A percentile compares a stretch with the other conserved stretches of the same genome.
phyloP scores from a whole-genome alignment of 2,888 invertebrate genomes.

The Apamea anceps region DNA sequence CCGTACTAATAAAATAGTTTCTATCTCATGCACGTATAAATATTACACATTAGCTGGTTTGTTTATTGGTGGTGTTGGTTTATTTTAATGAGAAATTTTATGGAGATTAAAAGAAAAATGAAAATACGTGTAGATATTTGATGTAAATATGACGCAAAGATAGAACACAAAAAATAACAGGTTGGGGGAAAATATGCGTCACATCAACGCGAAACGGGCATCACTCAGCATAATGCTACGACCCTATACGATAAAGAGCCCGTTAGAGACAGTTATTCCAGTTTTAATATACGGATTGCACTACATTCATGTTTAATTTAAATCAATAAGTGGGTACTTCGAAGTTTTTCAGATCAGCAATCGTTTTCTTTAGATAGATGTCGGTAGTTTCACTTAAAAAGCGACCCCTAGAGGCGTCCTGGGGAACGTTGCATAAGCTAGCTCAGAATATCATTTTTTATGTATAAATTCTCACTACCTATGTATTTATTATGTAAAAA shows the following conservation, averaged over 20 bases:
- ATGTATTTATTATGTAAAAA: neutral
- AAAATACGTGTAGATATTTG: neutral
- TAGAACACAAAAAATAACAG: neutral
- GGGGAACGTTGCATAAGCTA: neutral
- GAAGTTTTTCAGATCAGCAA: too few relatives aligned
- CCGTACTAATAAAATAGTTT: conserved; percentile 78
- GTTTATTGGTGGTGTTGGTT: conserved; percentile 38
- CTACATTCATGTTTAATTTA: neutral
- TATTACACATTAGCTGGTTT: conserved; percentile 68
- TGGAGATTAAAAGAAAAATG: neutral
- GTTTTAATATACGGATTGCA: neutral
- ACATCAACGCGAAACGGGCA: neutral
- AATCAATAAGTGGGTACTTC: neutral
- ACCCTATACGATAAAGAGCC: neutral
- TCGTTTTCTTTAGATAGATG: neutral
- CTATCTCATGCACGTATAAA: conserved; percentile 71
- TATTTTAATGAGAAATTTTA: conserved; percentile 10
- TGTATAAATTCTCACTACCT: neutral
- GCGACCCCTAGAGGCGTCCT: neutral
- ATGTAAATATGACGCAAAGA: neutral
- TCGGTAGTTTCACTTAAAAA: neutral
- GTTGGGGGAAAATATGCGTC: neutral
- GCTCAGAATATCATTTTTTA: neutral
- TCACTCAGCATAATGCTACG: neutral
- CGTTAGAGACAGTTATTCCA: too few relatives aligned